A percentile compares a stretch with the other conserved stretches of the same genome.
Conservation (phyloP, 1,140 invertebrate species). For the Apocrypta bakeri region DNA sequence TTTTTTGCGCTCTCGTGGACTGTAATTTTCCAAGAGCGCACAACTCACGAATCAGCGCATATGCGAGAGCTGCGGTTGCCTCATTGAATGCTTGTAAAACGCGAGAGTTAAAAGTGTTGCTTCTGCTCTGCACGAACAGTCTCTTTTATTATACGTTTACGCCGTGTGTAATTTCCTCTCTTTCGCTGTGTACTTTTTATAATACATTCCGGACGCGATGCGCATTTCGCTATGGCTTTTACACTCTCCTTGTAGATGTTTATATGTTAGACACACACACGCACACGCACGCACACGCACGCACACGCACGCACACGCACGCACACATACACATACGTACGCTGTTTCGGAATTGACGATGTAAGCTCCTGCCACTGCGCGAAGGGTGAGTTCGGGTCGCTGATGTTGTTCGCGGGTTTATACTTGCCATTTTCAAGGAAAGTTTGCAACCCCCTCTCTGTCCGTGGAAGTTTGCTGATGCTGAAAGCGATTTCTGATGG, state of each 20-base stretch:
- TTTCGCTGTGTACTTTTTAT: conserved; percentile 23
- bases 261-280: not conserved
- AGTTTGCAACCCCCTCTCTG: not conserved
- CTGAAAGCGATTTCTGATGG: not conserved
- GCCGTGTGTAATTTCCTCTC: not conserved
- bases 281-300: too few relatives aligned
- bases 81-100: conserved; percentile 31
- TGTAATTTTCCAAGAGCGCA: conserved; percentile 34
- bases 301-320: too few relatives aligned
- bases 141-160: not conserved
- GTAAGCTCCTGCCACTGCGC: not conserved
- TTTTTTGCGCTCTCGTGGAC: not conserved
- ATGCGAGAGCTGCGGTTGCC: not conserved
- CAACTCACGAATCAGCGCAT: not conserved
- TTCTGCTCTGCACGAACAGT: not conserved
- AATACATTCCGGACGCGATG: conserved; percentile 5
- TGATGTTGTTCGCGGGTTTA: not conserved
- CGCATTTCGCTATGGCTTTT: conserved; percentile 3
- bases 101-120: conserved; percentile 28
- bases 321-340: not conserved
- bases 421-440: not conserved
- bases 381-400: not conserved
- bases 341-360: not conserved
- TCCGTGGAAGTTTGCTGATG: not conserved
- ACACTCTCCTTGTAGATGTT: not conserved